Evolutionary conservation across 2,797 vertebrate species (phyloP).

Genomic region (Sitta carolinensis): DNA sequence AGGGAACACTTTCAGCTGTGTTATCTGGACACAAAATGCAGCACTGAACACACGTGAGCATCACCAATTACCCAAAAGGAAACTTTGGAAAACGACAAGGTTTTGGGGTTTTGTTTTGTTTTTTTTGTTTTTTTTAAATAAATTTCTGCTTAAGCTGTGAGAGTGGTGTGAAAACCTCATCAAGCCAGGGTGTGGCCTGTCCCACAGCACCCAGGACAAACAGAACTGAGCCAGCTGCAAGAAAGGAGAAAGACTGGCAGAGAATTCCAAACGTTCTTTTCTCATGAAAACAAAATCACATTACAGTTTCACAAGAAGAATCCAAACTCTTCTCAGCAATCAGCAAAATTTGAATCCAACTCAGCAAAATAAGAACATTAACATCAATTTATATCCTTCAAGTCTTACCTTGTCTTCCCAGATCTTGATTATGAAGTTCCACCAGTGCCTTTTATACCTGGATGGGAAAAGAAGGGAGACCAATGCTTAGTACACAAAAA

Average conservation of each 20-base stretch:
- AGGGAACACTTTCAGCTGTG: neutral
- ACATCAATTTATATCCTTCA: neutral
- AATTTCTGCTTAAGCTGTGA: neutral
- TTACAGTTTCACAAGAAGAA: neutral
- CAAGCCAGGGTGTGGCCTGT: neutral
- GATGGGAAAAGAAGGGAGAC: neutral
- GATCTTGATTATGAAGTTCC: neutral
- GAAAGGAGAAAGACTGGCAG: fast-evolving
- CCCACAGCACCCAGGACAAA: neutral
- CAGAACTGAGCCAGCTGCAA: neutral
- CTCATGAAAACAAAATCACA: neutral
- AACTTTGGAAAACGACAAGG: neutral
- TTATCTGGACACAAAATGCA: neutral
- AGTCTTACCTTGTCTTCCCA: neutral
- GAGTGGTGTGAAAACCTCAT: neutral
- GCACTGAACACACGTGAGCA: neutral
- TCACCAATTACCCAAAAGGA: neutral
- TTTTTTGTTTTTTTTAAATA: too few species aligned
- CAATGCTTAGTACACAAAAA: neutral
- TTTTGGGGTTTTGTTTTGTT: fast-evolving
- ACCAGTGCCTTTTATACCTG: neutral
- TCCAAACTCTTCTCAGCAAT: neutral
- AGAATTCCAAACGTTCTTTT: neutral
- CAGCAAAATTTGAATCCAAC: neutral
- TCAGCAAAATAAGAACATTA: neutral